Base-by-base conservation (phyloP, 2,113 vertebrate species). In the Urocitellus parryii region DNA sequence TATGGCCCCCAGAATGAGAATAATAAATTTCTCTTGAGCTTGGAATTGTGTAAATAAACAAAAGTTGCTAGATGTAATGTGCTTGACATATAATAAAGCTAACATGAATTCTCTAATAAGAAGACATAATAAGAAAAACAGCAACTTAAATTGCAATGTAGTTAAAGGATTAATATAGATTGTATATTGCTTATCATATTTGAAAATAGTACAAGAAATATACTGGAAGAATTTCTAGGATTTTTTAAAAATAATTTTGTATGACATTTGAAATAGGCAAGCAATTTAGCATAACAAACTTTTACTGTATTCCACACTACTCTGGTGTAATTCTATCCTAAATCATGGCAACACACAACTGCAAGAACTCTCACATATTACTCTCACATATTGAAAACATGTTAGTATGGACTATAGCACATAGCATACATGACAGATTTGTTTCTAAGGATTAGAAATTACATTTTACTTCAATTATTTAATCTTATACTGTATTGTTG, bases 381-480 rank as follows among this genome's bases (percentile, higher is more conserved):
- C 45, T 51, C 48, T 45, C 45, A 65, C 2, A 37, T 34, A 39
- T 85, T 93, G 29, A 80, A 80, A 82, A 32, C 12, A 0, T 37
- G 34, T 78, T 85, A 48, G 68, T 25, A 83, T 12, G 39, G 39
- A 89, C 34, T 63, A 79, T 2, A 63, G 20, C 20, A 94, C 34
- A 34, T 77, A 73, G 37, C 14, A 92, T 70, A 79, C 0, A 22
- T 34, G 81, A 82, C 29, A 86, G 25, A 97, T 70, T 94, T 92
- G n/a, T 56, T 96, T 96, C 34, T 82, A 77, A 37, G 45, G 61
- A 86, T 74, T 86, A 61, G 39, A 93, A 81, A n/a, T 72, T 87
- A 0, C 13, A 72, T 65, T 87, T 96, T 87, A 18, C 51, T 73
- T 72, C 32, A 74, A 72, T 85, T 88, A 80, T 82, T 90, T 90